Evolutionary conservation across 2,113 vertebrate genomes (phyloP).

Genomic region (Lagopus leucura): DNA sequence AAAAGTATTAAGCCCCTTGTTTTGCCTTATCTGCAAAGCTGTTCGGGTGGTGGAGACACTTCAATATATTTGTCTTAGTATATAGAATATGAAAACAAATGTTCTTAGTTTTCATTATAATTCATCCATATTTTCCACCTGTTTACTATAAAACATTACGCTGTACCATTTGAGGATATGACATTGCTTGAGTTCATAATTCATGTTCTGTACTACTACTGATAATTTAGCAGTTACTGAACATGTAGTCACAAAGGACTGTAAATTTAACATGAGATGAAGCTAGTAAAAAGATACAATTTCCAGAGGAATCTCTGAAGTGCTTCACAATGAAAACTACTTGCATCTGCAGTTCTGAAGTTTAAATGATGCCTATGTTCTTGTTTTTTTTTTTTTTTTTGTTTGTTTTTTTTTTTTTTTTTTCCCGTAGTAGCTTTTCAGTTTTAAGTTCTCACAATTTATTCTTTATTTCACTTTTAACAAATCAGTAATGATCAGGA

Average conservation of each 20-base stretch:
- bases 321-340: neutral
- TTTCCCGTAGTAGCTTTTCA: neutral
- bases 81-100: neutral
- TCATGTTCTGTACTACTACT: neutral
- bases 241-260: neutral
- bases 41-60: neutral
- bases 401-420: too few species aligned
- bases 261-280: neutral
- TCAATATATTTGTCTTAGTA: neutral
- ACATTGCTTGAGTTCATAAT: neutral
- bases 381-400: neutral
- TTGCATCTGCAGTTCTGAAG: neutral
- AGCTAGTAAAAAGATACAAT: neutral
- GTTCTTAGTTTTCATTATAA: neutral
- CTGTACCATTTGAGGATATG: neutral
- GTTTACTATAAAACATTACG: neutral
- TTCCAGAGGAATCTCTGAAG: neutral
- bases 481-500: neutral
- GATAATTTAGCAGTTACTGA: neutral
- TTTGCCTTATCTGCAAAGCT: neutral
- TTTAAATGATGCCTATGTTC: neutral
- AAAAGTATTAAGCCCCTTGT: neutral
- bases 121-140: neutral
- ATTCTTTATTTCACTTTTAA: conserved; percentile 7
- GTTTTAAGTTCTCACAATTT: neutral